phyloP scores from a whole-genome alignment of 2,797 vertebrate species.

The Yasuhikotakia modesta region DNA sequence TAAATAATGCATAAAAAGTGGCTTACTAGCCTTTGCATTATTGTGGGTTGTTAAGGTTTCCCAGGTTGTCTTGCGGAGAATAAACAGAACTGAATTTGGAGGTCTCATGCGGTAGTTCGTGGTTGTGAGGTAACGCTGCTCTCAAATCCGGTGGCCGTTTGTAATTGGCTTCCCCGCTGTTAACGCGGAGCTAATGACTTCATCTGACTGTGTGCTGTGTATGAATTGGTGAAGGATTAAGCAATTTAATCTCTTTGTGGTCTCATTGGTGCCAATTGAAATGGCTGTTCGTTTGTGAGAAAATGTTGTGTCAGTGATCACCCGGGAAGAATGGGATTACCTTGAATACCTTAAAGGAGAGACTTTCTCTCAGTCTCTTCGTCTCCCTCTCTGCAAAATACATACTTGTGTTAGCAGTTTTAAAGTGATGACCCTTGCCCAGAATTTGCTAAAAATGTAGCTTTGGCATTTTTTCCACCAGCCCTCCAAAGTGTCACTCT shows the following conservation, averaged over 20 bases:
- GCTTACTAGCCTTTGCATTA: slow-evolving; percentile 31
- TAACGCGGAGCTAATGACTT: slow-evolving; percentile 62
- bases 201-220: slow-evolving; percentile 57
- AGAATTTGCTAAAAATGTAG: too few species aligned
- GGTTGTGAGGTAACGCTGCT: slow-evolving; percentile 26
- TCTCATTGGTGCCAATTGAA: slow-evolving; percentile 60
- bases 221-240: slow-evolving; percentile 57
- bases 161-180: slow-evolving; percentile 54
- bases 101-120: slow-evolving; percentile 22
- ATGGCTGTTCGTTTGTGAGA: slow-evolving; percentile 58
- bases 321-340: not conserved
- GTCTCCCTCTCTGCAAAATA: not conserved
- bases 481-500: too few species aligned
- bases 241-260: slow-evolving; percentile 59
- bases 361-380: not conserved
- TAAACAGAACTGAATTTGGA: slow-evolving; percentile 36
- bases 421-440: too few species aligned
- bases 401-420: too few species aligned
- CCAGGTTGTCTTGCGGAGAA: slow-evolving; percentile 18
- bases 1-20: slow-evolving; percentile 67
- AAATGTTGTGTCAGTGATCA: slow-evolving; percentile 53
- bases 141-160: slow-evolving; percentile 29
- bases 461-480: too few species aligned
- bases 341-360: not conserved
- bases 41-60: slow-evolving; percentile 44